phyloP scores from a whole-genome alignment of 2,113 vertebrate genomes.

The Antechinus stuartii region DNA sequence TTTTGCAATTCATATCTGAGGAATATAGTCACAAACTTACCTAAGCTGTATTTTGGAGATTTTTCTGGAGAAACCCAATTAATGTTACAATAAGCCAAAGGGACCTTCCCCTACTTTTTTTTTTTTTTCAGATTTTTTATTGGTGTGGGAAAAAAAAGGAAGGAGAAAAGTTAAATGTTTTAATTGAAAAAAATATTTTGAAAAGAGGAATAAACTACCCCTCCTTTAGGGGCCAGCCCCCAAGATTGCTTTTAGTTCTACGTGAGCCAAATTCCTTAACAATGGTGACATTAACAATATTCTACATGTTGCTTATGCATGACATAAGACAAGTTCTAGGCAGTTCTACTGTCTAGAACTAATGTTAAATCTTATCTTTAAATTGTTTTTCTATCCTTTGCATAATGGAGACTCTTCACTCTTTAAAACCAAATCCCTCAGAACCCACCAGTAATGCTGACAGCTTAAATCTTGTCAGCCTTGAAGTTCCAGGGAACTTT shows the following conservation, averaged over 20 bases:
- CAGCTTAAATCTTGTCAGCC: not conserved
- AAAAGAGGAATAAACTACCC: not conserved
- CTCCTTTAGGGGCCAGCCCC: not conserved
- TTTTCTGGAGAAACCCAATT: not conserved
- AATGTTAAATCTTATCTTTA: not conserved
- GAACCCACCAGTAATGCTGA: not conserved
- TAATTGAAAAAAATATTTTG: not conserved
- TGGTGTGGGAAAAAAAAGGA: not conserved
- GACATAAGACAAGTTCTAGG: no score
- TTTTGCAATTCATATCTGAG: not conserved
- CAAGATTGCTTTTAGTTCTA: not conserved
- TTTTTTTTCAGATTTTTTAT: not conserved
- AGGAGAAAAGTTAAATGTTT: not conserved
- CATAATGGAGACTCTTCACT: not conserved
- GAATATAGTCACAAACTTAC: not conserved
- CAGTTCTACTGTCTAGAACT: not conserved
- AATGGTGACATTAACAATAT: not conserved
- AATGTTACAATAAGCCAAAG: not conserved
- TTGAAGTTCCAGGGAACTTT: not conserved
- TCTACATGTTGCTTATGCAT: not conserved
- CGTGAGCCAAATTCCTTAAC: not conserved
- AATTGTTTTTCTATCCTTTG: not conserved
- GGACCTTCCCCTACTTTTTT: no score
- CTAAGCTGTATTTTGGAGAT: not conserved
- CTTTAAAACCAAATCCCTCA: not conserved